Percentiles rank a stretch among this genome's conserved stretches.
phyloP scores from a whole-genome alignment of 1,140 invertebrate genomes.

The Drosophila ficusphila region DNA sequence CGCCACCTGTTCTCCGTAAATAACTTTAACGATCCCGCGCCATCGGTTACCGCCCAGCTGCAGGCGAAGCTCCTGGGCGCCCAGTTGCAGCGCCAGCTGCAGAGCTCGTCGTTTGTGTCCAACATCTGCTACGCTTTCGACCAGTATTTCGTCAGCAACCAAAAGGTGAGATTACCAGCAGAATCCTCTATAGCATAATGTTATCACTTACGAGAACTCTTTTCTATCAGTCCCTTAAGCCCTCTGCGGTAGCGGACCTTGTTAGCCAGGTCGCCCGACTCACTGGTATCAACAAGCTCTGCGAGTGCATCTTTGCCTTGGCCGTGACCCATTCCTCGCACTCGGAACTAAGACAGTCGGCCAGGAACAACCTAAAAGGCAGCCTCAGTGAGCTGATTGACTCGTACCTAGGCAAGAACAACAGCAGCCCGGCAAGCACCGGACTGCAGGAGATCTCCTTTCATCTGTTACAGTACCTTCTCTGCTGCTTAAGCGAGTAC shows the following conservation, averaged over 20 bases:
- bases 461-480: constrained; percentile 93
- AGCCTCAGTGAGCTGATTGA: constrained; percentile 93
- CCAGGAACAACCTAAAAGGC: constrained; percentile 91
- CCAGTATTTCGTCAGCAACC: constrained; percentile 86
- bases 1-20: constrained; percentile 93
- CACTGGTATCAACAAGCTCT: constrained; percentile 92
- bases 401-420: constrained; percentile 90
- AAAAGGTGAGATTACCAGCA: constrained; percentile 85
- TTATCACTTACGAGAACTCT: not conserved
- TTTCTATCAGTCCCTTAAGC: constrained; percentile 40
- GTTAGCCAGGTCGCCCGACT: constrained; percentile 93
- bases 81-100: constrained; percentile 89
- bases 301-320: constrained; percentile 95
- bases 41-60: constrained; percentile 86
- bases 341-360: constrained; percentile 89
- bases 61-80: constrained; percentile 88
- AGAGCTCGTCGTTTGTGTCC: constrained; percentile 90
- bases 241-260: constrained; percentile 87
- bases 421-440: constrained; percentile 89
- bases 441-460: constrained; percentile 94
- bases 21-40: constrained; percentile 86
- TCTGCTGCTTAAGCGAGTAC: constrained; percentile 86
- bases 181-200: not conserved
- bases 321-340: constrained; percentile 92
- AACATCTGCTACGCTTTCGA: constrained; percentile 92